Evolutionary conservation across 92 coral and sea anemone species (phyloP), one percentile per base, ranked within the genome.

Genomic region (Epizoanthus ramosus): DNA sequence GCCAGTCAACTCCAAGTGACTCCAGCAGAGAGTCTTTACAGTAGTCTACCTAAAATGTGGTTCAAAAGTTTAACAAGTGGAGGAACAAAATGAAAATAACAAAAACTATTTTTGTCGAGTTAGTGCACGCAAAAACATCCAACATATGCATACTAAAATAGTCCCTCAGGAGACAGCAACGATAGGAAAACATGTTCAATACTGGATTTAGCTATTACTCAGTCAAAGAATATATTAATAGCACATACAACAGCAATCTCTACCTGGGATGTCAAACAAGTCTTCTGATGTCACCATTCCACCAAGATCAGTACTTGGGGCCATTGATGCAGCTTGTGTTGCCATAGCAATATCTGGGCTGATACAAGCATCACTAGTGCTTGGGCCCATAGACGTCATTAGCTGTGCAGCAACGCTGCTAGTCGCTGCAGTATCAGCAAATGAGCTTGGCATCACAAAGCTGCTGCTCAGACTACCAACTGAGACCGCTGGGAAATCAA

Each of bases 381-480:
- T 75, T 3, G 88, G 57, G 37, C 80, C 91, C 12, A 89, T 66
- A 22, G 91, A 15, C 18, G 89, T 18, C 86, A 85, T 14, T 10
- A 57, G 83, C 52, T 70, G 71, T 53, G 68, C 84, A 22, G 71
- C 16, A 24, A 83, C 50, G 43, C 72, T 79, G 52, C 75, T 74
- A n/a, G 89, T 67, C 12, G 86, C 41, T 75, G 90, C 69, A 13
- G 84, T 83, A 61, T 82, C 91, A 28, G 79, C 83, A 24, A 84
- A 88, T 50, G 91, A 33, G 18, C 89, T 18, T 25, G 88, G 81
- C 74, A 88, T 47, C 33, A 23, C 61, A 74, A 84, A 89, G 60
- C 77, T 81, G 8, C 83, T 74, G 31, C 75, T 83, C 17, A 79
- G 59, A 13, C 24, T 71, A 8, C 66, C 57, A 12, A 79, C 23